Percentiles rank a stretch among this genome's conserved stretches.
Evolutionary conservation across 2,888 invertebrate species (phyloP).

Genomic region (Trypoxylon attenuatum): DNA sequence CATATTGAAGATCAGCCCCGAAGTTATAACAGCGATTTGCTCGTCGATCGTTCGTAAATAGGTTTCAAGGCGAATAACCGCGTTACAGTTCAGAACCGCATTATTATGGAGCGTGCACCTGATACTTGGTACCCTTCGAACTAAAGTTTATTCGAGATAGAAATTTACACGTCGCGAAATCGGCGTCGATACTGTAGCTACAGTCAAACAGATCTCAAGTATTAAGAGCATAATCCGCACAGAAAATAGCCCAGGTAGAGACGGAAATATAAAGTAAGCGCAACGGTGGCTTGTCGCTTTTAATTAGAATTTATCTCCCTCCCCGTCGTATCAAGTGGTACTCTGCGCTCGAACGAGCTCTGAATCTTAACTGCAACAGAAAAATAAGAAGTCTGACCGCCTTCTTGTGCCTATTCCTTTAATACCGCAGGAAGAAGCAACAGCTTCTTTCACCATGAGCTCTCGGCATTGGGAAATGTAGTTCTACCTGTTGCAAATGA

Average conservation of each 20-base stretch:
- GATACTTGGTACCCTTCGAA: too few relatives aligned
- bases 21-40: too few relatives aligned
- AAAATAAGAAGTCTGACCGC: conserved; percentile 22
- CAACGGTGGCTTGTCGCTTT: conserved; percentile 42
- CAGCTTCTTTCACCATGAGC: too few relatives aligned
- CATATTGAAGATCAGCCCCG: too few relatives aligned
- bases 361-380: conserved; percentile 27
- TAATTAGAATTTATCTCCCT: conserved; percentile 54
- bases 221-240: conserved; percentile 31
- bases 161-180: conserved; percentile 20
- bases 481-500: too few relatives aligned
- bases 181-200: too few relatives aligned
- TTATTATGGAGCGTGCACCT: too few relatives aligned
- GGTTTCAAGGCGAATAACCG: too few relatives aligned
- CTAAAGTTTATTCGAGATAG: conserved; percentile 24
- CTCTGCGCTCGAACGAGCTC: conserved; percentile 13
- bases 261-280: conserved; percentile 54
- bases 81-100: too few relatives aligned
- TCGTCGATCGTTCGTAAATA: too few relatives aligned
- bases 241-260: conserved; percentile 22
- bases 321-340: conserved; percentile 27
- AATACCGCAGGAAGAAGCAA: neutral
- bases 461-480: too few relatives aligned
- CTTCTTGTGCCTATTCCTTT: conserved; percentile 14
- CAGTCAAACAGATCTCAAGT: conserved; percentile 17